Percentiles rank a stretch among this genome's conserved stretches.
Conservation (phyloP, 1,140 invertebrate genomes). For the Sycobia sp. region DNA sequence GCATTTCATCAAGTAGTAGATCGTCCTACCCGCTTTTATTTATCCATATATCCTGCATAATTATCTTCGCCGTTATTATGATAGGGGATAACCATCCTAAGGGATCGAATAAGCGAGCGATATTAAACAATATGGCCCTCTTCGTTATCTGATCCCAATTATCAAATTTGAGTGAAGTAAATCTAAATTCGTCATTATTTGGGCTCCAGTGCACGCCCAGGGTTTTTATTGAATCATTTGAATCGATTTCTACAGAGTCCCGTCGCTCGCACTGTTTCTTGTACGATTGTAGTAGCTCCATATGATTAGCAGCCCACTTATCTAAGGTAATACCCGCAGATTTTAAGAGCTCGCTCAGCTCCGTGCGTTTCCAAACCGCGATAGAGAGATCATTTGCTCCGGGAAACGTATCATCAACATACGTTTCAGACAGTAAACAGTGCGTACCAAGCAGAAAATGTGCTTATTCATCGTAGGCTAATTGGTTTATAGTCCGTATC, state of each 20-base stretch:
- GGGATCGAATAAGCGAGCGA: too few relatives aligned
- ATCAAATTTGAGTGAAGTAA: too few relatives aligned
- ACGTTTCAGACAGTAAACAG: too few relatives aligned
- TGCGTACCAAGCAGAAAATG: not conserved
- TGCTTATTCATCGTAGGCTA: not conserved
- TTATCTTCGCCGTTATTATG: too few relatives aligned
- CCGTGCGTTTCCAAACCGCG: not conserved
- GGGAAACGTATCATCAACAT: not conserved
- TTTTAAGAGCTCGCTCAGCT: not conserved
- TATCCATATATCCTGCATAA: too few relatives aligned
- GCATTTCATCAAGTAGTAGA: too few relatives aligned
- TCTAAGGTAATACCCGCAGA: not conserved
- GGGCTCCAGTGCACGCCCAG: not conserved
- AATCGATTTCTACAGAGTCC: not conserved
- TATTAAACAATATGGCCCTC: too few relatives aligned
- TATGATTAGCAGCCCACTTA: slow-evolving; percentile 14
- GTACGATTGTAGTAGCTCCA: not conserved
- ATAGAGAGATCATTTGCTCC: not conserved
- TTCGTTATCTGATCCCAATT: too few relatives aligned
- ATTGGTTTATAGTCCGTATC: not conserved
- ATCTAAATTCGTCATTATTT: not conserved
- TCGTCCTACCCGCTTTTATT: too few relatives aligned
- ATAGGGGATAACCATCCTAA: too few relatives aligned
- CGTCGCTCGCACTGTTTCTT: too few relatives aligned
- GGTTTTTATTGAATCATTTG: not conserved